These are phyloP conservation scores for Acanthosepion esculentum DNA, from an alignment of 2,888 invertebrate species.

Conservation along the genomic window DNA sequence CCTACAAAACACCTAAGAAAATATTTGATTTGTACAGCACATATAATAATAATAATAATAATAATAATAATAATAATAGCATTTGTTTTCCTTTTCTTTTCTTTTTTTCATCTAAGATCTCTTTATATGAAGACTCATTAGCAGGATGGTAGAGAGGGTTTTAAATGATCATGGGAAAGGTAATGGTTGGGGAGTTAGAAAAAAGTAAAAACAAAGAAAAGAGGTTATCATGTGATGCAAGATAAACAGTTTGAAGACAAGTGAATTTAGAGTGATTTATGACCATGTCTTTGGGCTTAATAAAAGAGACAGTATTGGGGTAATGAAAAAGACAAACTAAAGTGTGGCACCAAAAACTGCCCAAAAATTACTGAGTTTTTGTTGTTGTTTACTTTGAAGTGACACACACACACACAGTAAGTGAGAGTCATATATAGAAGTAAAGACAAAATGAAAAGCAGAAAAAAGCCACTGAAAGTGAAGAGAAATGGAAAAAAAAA, in stretches of 20 bases:
- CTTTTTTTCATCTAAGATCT: not conserved
- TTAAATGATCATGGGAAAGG: not conserved
- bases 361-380: not conserved
- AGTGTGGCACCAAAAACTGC: not conserved
- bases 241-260: constrained; percentile 40
- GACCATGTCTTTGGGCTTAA: constrained; percentile 12
- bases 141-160: not conserved
- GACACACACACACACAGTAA: not conserved
- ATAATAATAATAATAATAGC: not conserved
- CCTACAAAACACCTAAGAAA: not conserved
- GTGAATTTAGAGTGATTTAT: constrained; percentile 44
- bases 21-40: not conserved
- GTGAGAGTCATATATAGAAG: not conserved
- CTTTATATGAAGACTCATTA: not conserved
- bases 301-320: not conserved
- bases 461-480: not conserved
- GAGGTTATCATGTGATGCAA: constrained; percentile 35
- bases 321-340: constrained; percentile 40
- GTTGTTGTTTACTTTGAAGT: constrained; percentile 33
- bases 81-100: not conserved
- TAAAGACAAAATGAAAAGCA: too few relatives aligned
- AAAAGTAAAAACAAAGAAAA: not conserved
- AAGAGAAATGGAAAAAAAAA: not conserved
- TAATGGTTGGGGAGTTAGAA: too few relatives aligned
- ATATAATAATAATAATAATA: not conserved